Base-by-base conservation (phyloP, 2,888 invertebrate species). In the Notodonta dromedarius region DNA sequence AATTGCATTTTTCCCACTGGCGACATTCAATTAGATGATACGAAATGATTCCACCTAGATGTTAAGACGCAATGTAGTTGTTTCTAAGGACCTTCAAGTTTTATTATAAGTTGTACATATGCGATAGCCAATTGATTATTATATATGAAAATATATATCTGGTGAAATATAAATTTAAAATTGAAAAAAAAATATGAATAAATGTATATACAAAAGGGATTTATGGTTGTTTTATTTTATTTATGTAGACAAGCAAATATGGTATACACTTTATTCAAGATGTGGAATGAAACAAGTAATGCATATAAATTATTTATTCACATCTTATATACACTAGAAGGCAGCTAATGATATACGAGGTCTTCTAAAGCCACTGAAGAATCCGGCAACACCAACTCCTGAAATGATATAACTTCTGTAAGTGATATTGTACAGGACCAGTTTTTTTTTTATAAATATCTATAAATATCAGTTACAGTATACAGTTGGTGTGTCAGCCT, bases 1-100 rank as follows among this genome's bases (percentile, higher is more conserved):
- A 71, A 68, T 62, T 71, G 70, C 69, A 69, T 66, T 74, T 73
- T 71, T 68, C 62, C 67, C 71, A 66, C 66, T 66, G 48, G 39
- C 62, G 59, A 70, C 62, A 61, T 64, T 79, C 65, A 64, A 71
- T 62, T 82, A 80, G 69, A 73, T 78, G 79, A 80, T 74, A 81
- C 74, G 80, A 85, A 85, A 86, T 88, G 80, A 90, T 92, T 92
- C 92, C 92, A 92, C 88, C 83, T 92, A 93, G 90, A 61, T 81
- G 66, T 74, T 91, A 93, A 91, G 92, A 88, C 89, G 89, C 88
- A 88, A 85, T 86, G 85, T 91, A 89, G 86, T 84, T 87, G 79
- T 80, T 83, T 73, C 61, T 90, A 89, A 89, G 90, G 83, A 89
- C 85, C 80, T 87, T 88, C 84, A 72, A 79, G 76, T 85, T 78